phyloP scores from a whole-genome alignment of 2,113 vertebrate species.

The Muscicapa adusta region DNA sequence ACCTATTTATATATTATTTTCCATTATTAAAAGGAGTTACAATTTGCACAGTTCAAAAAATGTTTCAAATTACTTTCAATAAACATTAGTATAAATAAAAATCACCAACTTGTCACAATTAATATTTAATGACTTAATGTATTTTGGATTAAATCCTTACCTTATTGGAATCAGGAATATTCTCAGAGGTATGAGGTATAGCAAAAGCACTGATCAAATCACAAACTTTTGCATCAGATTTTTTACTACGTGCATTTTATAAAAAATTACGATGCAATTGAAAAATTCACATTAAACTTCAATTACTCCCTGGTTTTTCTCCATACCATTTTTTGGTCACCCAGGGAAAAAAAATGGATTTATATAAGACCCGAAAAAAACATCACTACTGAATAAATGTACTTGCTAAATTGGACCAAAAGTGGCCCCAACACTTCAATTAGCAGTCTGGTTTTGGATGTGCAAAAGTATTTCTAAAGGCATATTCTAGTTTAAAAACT shows the following conservation, averaged over 20 bases:
- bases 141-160: background rate
- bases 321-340: background rate
- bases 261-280: conserved; percentile 48
- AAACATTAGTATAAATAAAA: background rate
- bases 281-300: conserved; percentile 41
- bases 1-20: background rate
- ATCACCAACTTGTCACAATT: background rate
- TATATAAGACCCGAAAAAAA: conserved; percentile 7
- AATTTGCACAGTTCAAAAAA: background rate
- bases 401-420: conserved; percentile 29
- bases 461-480: conserved; percentile 30
- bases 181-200: background rate
- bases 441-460: conserved; percentile 32
- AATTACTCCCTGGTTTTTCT: conserved; percentile 25
- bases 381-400: background rate
- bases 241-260: conserved; percentile 23
- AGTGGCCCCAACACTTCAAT: conserved; percentile 28
- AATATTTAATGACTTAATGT: background rate
- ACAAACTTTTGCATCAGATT: background rate
- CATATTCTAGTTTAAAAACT: conserved; percentile 22
- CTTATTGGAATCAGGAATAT: background rate
- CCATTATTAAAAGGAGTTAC: background rate
- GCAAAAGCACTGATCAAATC: background rate
- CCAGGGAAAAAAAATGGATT: background rate
- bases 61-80: background rate